A percentile compares a stretch with the other conserved stretches of the same genome.
These are phyloP conservation scores for Taphrorychus bicolor DNA, from an alignment of 2,888 invertebrate species.

Conservation along the genomic window DNA sequence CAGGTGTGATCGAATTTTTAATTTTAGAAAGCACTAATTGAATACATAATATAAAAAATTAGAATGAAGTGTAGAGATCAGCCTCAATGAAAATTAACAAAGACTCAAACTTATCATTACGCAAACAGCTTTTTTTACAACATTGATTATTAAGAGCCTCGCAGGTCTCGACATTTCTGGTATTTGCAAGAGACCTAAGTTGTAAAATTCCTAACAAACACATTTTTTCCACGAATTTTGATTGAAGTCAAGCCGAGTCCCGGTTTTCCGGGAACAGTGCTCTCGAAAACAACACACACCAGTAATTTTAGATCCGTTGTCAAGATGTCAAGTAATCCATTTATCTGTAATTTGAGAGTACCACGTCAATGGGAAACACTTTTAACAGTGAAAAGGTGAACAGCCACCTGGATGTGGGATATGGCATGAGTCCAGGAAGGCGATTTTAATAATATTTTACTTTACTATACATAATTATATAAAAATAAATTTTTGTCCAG, in stretches of 20 bases:
- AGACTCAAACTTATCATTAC: too few species aligned
- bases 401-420: background rate
- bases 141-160: too few species aligned
- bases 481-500: too few species aligned
- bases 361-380: constrained; percentile 22
- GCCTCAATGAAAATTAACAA: background rate
- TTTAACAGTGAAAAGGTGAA: constrained; percentile 1
- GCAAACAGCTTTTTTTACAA: too few species aligned
- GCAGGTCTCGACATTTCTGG: too few species aligned
- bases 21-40: constrained; percentile 23
- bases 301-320: constrained; percentile 18
- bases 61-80: background rate
- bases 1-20: constrained; percentile 23
- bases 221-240: too few species aligned
- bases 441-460: background rate
- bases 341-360: constrained; percentile 18
- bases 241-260: background rate
- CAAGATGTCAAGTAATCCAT: constrained; percentile 13
- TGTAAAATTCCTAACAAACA: too few species aligned
- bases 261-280: background rate
- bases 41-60: too few species aligned
- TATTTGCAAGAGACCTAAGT: too few species aligned
- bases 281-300: background rate
- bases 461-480: too few species aligned
- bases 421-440: background rate